These are phyloP conservation scores for Aspidiotus destructor DNA, from an alignment of 2,888 invertebrate species.

Conservation along the genomic window DNA sequence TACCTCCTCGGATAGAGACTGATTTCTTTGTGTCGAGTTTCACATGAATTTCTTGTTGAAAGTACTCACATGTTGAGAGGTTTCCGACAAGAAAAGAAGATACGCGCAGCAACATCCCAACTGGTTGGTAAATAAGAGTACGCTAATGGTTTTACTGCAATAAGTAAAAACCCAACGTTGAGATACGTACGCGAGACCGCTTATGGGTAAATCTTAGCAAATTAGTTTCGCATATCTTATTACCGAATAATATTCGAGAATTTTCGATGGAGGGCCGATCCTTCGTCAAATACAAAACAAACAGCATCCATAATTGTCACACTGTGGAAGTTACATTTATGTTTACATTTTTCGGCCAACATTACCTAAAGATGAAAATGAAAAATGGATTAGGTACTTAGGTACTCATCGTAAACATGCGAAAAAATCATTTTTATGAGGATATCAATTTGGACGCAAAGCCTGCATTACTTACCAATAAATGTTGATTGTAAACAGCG, in stretches of 20 bases:
- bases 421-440: not conserved
- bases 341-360: not conserved
- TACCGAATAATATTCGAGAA: not conserved
- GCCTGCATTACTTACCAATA: slow-evolving; percentile 60
- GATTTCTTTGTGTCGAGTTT: no score
- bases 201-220: no score
- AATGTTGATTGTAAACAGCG: slow-evolving; percentile 84
- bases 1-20: no score
- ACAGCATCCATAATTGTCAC: not conserved
- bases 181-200: no score
- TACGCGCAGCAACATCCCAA: not conserved
- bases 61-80: not conserved
- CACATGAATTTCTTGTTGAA: no score
- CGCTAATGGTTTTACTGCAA: not conserved
- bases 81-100: not conserved
- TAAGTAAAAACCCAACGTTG: no score
- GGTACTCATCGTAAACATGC: not conserved
- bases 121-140: not conserved
- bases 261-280: not conserved
- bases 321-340: not conserved
- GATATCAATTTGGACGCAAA: not conserved
- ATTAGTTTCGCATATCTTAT: no score
- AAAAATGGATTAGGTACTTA: not conserved
- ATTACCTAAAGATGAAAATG: not conserved
- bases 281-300: not conserved